Conservation (phyloP, 1,140 invertebrate genomes). For the Drosophila tsacasi region DNA sequence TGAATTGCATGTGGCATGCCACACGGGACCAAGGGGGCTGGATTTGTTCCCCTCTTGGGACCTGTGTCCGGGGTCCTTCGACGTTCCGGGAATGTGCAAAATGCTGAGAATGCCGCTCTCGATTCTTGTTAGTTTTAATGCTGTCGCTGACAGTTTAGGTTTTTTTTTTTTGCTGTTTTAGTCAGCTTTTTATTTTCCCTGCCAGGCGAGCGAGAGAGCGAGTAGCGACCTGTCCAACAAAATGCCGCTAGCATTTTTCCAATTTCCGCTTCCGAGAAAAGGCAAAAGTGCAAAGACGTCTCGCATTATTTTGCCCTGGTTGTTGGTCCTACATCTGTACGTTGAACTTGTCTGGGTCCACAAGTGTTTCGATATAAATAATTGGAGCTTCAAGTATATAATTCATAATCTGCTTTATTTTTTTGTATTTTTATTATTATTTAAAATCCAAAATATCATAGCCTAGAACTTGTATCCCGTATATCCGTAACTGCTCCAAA, state of each 20-base stretch:
- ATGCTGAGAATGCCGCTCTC: conserved; percentile 50
- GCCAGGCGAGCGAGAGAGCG: conserved; percentile 12
- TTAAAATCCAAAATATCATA: not conserved
- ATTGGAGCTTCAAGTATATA: not conserved
- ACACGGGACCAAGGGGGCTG: conserved; percentile 31
- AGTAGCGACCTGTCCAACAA: conserved; percentile 62
- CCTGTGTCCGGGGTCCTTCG: conserved; percentile 18
- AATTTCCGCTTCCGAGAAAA: conserved; percentile 63
- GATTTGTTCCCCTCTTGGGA: conserved; percentile 19
- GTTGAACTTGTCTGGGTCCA: conserved; percentile 17
- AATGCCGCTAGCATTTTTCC: conserved; percentile 70
- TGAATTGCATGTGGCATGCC: conserved; percentile 56
- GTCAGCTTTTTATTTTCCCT: conserved; percentile 24
- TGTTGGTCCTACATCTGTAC: conserved; percentile 1
- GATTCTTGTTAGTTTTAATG: conserved; percentile 62
- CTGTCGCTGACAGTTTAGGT: conserved; percentile 64
- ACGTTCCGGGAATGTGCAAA: conserved; percentile 35
- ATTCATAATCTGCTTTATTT: not conserved
- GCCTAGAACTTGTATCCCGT: not conserved
- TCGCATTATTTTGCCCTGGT: conserved; percentile 35
- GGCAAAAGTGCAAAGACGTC: conserved; percentile 43
- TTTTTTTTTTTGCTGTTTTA: conserved; percentile 12
- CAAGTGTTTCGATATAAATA: conserved; percentile 17
- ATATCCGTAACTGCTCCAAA: not conserved
- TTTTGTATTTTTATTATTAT: too few relatives aligned